phyloP scores from a whole-genome alignment of 2,113 vertebrate genomes.

The Microcebus ravelobensis region DNA sequence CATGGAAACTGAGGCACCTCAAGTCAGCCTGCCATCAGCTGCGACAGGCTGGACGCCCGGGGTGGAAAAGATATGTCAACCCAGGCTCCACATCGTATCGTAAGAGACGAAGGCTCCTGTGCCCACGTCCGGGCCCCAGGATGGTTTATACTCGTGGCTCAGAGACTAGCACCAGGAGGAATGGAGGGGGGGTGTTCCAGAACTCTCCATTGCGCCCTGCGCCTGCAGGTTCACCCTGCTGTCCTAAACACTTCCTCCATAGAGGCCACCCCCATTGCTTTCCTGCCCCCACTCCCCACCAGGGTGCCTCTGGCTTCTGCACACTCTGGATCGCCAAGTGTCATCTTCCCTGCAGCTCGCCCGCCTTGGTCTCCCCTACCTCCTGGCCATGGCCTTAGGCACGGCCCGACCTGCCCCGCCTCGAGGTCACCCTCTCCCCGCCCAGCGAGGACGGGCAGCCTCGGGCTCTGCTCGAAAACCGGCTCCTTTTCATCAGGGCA shows the following conservation, averaged over 20 bases:
- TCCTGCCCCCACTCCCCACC: neutral
- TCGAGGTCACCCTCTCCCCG: neutral
- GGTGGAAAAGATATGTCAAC: neutral
- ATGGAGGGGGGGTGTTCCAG: rapidly evolving
- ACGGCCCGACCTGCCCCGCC: no score
- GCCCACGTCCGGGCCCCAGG: no score
- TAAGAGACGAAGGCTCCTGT: neutral
- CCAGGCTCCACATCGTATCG: no score
- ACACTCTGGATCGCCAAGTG: rapidly evolving
- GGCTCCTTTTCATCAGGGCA: neutral
- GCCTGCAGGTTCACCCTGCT: neutral
- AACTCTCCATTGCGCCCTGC: neutral
- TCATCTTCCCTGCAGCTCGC: neutral
- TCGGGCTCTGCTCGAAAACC: neutral
- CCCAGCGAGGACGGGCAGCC: neutral
- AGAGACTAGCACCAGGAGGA: neutral
- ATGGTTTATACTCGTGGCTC: neutral
- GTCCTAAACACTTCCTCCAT: neutral
- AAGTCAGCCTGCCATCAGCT: neutral
- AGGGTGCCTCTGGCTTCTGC: neutral
- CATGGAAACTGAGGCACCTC: rapidly evolving
- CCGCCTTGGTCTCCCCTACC: no score
- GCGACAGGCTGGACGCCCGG: neutral
- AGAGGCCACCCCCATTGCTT: neutral
- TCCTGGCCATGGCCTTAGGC: no score